A percentile compares a stretch with the other conserved stretches of the same genome.
These are phyloP conservation scores for Drosophila repletoides DNA, from an alignment of 1,140 invertebrate genomes.

Conservation along the genomic window DNA sequence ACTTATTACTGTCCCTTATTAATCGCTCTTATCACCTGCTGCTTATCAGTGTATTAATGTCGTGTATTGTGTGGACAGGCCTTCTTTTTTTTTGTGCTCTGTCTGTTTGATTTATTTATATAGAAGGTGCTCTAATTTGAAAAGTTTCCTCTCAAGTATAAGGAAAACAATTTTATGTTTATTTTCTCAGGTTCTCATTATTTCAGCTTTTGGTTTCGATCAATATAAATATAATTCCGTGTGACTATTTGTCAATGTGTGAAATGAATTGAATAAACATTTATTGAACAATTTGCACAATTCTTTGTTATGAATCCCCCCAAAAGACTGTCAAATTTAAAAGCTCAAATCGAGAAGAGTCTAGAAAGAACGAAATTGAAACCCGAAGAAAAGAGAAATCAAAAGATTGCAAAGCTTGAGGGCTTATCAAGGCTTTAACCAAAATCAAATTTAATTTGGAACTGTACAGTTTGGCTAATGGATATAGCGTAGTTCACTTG, in stretches of 20 bases:
- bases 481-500: no score
- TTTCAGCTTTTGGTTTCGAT: no score
- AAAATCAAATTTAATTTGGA: no score
- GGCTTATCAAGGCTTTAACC: no score
- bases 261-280: constrained; percentile 29
- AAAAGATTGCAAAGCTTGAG: not conserved
- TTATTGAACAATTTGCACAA: constrained; percentile 12
- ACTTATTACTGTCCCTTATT: constrained; percentile 1
- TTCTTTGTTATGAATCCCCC: not conserved
- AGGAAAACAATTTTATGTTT: constrained; percentile 27
- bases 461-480: no score
- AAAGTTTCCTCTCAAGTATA: constrained; percentile 42
- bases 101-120: constrained; percentile 1
- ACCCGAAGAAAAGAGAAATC: not conserved
- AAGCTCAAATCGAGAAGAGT: not conserved
- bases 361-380: not conserved
- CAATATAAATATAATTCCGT: no score
- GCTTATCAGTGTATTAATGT: constrained; percentile 52
- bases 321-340: constrained; percentile 33
- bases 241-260: not conserved
- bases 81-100: constrained; percentile 61
- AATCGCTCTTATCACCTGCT: constrained; percentile 6
- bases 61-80: no score
- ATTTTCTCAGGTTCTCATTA: constrained; percentile 13
- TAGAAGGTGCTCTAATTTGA: constrained; percentile 15